These are phyloP conservation scores for Actenoides hombroni DNA, from an alignment of 2,113 vertebrate species.

Conservation along the genomic window DNA sequence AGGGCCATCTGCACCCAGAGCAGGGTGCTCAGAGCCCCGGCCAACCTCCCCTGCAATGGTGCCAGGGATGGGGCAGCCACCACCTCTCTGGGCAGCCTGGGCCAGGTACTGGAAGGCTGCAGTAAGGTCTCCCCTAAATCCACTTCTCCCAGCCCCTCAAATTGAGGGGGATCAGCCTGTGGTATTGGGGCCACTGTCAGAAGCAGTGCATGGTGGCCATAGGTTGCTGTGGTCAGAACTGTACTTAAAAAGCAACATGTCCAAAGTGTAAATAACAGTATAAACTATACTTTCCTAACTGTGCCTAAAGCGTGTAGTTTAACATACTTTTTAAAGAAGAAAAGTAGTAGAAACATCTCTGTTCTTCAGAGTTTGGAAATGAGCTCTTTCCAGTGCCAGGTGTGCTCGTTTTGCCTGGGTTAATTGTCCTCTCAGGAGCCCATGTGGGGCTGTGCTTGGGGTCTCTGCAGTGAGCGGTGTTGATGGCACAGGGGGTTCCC, in stretches of 20 bases:
- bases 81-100: too few species aligned
- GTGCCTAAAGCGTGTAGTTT: neutral
- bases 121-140: too few species aligned
- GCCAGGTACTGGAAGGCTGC: too few species aligned
- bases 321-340: neutral
- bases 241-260: fast-evolving
- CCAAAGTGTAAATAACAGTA: neutral
- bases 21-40: too few species aligned
- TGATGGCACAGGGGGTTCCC: fast-evolving
- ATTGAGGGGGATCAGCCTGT: fast-evolving
- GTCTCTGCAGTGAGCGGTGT: neutral
- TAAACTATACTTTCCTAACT: neutral
- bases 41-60: too few species aligned
- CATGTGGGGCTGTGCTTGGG: neutral
- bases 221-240: neutral
- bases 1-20: too few species aligned
- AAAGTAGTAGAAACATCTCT: neutral
- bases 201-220: fast-evolving
- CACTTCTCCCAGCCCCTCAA: neutral
- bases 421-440: neutral
- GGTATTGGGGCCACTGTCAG: neutral
- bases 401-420: neutral
- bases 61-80: too few species aligned
- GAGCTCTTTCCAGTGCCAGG: neutral
- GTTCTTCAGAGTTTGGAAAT: neutral